Conservation (phyloP, 2,888 invertebrate genomes). For the Anorthoa munda region DNA sequence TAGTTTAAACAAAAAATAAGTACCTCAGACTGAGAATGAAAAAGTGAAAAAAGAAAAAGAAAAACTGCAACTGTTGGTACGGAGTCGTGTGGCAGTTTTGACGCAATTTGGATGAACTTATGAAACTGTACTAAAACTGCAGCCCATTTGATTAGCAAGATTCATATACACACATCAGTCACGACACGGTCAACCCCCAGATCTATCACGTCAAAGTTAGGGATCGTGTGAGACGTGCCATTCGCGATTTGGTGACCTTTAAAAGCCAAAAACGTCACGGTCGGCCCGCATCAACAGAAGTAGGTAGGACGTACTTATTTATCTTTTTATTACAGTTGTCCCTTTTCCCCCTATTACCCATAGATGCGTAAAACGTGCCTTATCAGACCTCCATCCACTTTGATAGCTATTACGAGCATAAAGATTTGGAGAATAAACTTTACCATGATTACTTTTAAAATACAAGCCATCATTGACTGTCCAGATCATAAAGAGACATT, state of each 20-base stretch:
- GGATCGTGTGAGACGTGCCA: background rate
- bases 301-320: background rate
- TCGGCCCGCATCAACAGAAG: background rate
- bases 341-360: slow-evolving; percentile 1
- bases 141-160: no score
- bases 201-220: background rate
- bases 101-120: background rate
- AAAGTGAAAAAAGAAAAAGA: no score
- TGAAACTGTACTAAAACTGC: background rate
- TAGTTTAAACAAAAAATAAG: no score
- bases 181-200: background rate
- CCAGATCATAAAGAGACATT: no score
- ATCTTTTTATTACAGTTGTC: slow-evolving; percentile 28
- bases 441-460: background rate
- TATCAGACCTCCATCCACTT: slow-evolving; percentile 13
- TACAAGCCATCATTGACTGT: background rate
- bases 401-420: slow-evolving; percentile 4
- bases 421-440: slow-evolving; percentile 8
- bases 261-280: background rate
- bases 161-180: background rate
- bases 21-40: no score
- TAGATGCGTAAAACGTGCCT: slow-evolving; percentile 9
- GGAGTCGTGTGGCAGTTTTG: no score
- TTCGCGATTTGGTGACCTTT: background rate
- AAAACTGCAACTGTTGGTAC: no score